phyloP scores from a whole-genome alignment of 2,113 vertebrate species.

The Enhydra lutris region DNA sequence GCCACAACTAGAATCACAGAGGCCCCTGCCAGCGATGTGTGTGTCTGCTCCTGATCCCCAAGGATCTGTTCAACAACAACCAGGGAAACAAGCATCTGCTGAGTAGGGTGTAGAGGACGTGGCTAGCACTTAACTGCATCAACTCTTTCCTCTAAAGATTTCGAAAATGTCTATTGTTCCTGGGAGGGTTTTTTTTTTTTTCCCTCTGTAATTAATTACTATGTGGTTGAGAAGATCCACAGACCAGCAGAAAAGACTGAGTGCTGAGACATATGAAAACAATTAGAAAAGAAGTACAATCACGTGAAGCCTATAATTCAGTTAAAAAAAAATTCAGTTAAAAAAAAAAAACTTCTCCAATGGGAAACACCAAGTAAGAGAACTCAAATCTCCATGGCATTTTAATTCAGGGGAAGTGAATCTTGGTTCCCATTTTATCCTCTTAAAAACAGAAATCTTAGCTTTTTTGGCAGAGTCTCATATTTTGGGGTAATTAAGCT shows the following conservation, averaged over 20 bases:
- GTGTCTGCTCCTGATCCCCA: not conserved
- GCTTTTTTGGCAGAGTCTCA: constrained; percentile 45
- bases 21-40: not conserved
- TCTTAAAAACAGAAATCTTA: constrained; percentile 62
- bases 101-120: not conserved
- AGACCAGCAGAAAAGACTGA: constrained; percentile 63
- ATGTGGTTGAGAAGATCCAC: constrained; percentile 68
- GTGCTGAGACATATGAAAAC: constrained; percentile 72
- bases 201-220: constrained; percentile 75
- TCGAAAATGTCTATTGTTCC: constrained; percentile 71
- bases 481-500: constrained; percentile 43
- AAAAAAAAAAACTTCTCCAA: constrained; percentile 62
- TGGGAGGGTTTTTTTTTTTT: not conserved
- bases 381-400: constrained; percentile 62
- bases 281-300: constrained; percentile 69
- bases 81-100: not conserved
- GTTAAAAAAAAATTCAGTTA: constrained; percentile 60
- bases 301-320: constrained; percentile 73
- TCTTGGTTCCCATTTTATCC: constrained; percentile 69
- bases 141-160: constrained; percentile 61
- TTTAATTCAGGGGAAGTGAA: constrained; percentile 71
- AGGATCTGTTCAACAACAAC: not conserved
- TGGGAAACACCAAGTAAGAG: constrained; percentile 60
- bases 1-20: not conserved
- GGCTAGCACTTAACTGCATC: constrained; percentile 30